Evolutionary conservation across 2,113 vertebrate species (phyloP).

Genomic region (Microcebus murinus): DNA sequence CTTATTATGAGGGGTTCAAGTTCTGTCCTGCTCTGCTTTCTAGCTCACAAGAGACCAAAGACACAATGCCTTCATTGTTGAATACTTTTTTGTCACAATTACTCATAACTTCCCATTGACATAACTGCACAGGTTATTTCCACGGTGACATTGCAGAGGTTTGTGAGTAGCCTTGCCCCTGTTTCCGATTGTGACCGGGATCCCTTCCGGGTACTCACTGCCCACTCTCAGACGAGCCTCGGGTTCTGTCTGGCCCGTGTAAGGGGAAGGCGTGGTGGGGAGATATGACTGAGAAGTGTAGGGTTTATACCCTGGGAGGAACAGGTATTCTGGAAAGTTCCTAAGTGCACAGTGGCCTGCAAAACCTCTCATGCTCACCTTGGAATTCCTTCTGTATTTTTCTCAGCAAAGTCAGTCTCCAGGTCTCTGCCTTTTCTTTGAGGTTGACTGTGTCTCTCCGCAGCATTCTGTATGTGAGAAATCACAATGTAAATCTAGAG

Average conservation of each 20-base stretch:
- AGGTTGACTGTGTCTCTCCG: neutral
- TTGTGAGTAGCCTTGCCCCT: neutral
- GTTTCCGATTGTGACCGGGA: neutral
- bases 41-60: neutral
- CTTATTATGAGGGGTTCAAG: neutral
- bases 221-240: neutral
- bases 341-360: neutral
- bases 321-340: neutral
- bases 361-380: neutral
- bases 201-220: neutral
- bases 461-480: neutral
- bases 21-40: neutral
- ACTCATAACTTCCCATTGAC: neutral
- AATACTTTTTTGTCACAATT: neutral
- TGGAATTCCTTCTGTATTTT: neutral
- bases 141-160: neutral
- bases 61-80: neutral
- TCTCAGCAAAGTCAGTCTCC: neutral
- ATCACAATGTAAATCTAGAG: neutral
- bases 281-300: neutral
- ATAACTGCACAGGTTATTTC: neutral
- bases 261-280: neutral
- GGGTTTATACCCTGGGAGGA: rapidly evolving
- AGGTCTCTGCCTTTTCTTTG: neutral
- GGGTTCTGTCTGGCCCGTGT: neutral